A percentile compares a stretch with the other conserved stretches of the same genome.
phyloP scores from a whole-genome alignment of 2,113 vertebrate genomes.

The Gyps fulvus region DNA sequence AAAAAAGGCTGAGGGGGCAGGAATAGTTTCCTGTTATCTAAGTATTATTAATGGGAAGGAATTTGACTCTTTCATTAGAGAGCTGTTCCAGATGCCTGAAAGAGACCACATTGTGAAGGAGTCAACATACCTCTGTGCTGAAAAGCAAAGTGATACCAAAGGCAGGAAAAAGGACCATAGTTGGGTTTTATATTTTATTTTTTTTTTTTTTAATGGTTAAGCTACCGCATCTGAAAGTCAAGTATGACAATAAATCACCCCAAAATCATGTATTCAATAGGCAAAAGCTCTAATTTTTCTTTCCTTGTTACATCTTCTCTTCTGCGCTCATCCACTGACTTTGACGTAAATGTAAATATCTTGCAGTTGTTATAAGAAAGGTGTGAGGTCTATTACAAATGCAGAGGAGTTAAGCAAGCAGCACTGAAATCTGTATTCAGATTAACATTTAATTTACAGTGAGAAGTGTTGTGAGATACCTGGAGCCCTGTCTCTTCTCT shows the following conservation, averaged over 20 bases:
- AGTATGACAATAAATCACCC: neutral
- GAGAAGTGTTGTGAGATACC: neutral
- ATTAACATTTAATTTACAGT: rapidly evolving
- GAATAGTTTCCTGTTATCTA: neutral
- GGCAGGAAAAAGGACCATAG: neutral
- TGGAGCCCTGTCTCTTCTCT: rapidly evolving
- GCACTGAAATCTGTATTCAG: neutral
- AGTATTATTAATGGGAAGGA: neutral
- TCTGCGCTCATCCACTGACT: neutral
- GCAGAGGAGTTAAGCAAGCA: neutral
- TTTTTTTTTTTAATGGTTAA: neutral
- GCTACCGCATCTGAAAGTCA: neutral
- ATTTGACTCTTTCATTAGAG: neutral
- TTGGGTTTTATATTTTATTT: neutral
- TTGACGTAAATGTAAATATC: neutral
- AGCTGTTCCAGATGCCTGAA: constrained; percentile 6
- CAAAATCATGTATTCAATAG: neutral
- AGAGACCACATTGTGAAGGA: neutral
- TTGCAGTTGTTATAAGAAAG: neutral
- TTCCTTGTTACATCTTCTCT: neutral
- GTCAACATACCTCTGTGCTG: neutral
- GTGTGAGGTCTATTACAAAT: neutral
- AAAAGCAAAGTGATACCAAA: neutral
- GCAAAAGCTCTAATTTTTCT: neutral
- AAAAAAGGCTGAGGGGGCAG: rapidly evolving